Evolutionary conservation across 2,113 vertebrate species (phyloP), one percentile per base, ranked within the genome.

Genomic region (Theristicus caerulescens): DNA sequence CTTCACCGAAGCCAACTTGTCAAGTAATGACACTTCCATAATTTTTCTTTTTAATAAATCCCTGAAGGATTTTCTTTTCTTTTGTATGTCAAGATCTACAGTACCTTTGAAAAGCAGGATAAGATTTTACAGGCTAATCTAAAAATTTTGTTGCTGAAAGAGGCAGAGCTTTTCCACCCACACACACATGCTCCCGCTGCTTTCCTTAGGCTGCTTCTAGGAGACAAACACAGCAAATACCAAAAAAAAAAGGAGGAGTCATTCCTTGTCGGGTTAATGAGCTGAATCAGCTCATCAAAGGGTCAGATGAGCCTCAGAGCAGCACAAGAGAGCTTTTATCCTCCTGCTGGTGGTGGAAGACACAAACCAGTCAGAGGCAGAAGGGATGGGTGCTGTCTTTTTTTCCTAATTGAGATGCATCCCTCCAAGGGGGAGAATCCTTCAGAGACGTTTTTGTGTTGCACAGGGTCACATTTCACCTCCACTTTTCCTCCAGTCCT

Each of bases 221-320:
- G 74, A 73, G 90, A 38, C 21, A 91, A 90, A 77, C 42, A 21
- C 25, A 85, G 31, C 73, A 73, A 83, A 92, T 73, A 61, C 21
- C 12, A 59, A 73, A 38, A 61, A 9, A 34, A 59, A 58, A 59
- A 79, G 14, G 10, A 55, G 3, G 24, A 73, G 38, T 89, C 14
- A 19, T 44, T 93, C 52, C 70, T 69, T 87, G 40, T 82, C 78
- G 88, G 58, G 78, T 91, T 95, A 80, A 66, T 94, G 66, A 90
- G 40, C 81, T 95, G 70, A 88, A 76, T 91, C 73, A 67, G 65
- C 78, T 79, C 52, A 36, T 87, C 54, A 61, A 62, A 76, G 61
- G 57, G 61, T 72, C 81, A 81, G 62, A 73, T 88, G 86, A 69
- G 64, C 21, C 58, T 82, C 54, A 42, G 21, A 93, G 27, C 57